Conservation (phyloP, 2,888 invertebrate genomes). For the Diaperis boleti region DNA sequence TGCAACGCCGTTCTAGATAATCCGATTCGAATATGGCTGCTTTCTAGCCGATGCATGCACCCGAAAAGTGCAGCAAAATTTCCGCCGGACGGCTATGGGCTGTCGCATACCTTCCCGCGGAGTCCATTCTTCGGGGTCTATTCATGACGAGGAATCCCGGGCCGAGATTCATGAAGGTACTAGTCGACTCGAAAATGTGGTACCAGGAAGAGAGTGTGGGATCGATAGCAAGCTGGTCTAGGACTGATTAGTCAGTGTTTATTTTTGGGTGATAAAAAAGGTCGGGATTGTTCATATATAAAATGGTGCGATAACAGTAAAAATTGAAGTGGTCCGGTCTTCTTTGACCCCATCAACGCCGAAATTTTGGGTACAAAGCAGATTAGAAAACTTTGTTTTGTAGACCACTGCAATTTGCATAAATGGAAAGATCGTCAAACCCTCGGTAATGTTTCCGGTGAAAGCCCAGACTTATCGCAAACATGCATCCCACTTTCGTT, state of each 20-base stretch:
- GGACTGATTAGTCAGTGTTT: too few species aligned
- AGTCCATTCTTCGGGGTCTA: constrained; percentile 27
- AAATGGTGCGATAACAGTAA: too few species aligned
- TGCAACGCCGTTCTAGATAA: constrained; percentile 30
- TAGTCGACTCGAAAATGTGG: constrained; percentile 32
- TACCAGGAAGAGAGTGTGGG: constrained; percentile 1
- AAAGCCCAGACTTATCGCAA: neutral
- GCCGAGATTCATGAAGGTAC: constrained; percentile 20
- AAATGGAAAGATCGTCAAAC: neutral
- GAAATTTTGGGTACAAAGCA: too few species aligned
- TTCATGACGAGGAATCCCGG: constrained; percentile 38
- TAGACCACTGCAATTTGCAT: neutral
- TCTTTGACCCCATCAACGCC: too few species aligned
- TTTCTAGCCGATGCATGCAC: constrained; percentile 30
- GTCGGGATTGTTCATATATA: too few species aligned
- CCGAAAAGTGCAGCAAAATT: constrained; percentile 10
- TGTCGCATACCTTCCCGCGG: constrained; percentile 21
- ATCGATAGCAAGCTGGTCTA: too few species aligned
- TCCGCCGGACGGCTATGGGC: constrained; percentile 16
- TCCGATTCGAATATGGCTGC: constrained; percentile 13
- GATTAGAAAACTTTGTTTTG: neutral
- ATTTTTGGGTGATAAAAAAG: constrained; percentile 13
- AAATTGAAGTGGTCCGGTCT: too few species aligned
- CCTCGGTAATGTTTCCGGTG: constrained; percentile 5
- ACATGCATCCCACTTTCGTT: neutral